Percentiles rank a stretch among this genome's conserved stretches.
Conservation (phyloP, 2,797 vertebrate species). For the Malacoctenus gilli region DNA sequence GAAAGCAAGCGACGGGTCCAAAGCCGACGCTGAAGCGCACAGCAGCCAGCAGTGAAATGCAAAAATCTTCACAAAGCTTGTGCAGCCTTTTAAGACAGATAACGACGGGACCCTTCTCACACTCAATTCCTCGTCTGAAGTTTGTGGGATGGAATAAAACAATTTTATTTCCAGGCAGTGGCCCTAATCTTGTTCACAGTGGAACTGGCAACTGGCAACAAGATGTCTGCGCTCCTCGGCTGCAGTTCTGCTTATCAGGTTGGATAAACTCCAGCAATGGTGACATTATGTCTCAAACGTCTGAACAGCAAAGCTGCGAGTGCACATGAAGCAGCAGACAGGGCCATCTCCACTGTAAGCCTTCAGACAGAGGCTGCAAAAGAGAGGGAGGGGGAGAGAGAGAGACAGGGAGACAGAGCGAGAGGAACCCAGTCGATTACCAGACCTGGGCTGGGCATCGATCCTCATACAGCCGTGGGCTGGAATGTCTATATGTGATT, state of each 20-base stretch:
- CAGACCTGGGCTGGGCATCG: constrained; percentile 35
- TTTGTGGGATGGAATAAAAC: constrained; percentile 38
- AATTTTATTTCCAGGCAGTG: constrained; percentile 45
- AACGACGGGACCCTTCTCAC: constrained; percentile 23
- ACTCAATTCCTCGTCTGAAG: constrained; percentile 38
- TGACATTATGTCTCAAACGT: constrained; percentile 60
- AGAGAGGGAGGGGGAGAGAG: constrained; percentile 26
- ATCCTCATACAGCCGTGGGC: constrained; percentile 31
- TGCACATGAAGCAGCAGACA: constrained; percentile 22
- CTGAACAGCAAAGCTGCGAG: constrained; percentile 31
- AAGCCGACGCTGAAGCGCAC: constrained; percentile 29
- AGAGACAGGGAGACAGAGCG: constrained; percentile 16
- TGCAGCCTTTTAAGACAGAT: constrained; percentile 48
- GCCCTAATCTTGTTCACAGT: constrained; percentile 55
- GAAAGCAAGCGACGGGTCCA: constrained; percentile 22
- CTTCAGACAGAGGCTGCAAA: constrained; percentile 19
- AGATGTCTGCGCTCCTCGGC: constrained; percentile 61
- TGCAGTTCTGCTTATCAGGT: constrained; percentile 60
- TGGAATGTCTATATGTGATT: constrained; percentile 52
- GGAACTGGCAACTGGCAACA: constrained; percentile 49
- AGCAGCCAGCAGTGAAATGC: constrained; percentile 20
- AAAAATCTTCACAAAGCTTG: constrained; percentile 36
- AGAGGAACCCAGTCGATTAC: constrained; percentile 38
- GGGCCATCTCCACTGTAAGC: constrained; percentile 41
- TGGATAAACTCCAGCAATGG: constrained; percentile 53